Evolutionary conservation across 2,888 invertebrate genomes (phyloP).

Genomic region (Cepaea hortensis): DNA sequence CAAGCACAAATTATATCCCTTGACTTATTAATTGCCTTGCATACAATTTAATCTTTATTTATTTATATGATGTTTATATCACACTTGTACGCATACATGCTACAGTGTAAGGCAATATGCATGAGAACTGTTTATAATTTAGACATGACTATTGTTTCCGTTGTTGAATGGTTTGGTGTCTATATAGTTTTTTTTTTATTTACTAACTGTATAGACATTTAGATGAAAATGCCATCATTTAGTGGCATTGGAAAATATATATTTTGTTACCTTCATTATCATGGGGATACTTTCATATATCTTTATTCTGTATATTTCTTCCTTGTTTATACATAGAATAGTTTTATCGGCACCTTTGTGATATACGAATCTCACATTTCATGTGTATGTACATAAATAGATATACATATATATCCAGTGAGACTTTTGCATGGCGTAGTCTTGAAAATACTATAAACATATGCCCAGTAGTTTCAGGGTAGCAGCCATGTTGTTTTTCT

Average conservation of each 20-base stretch:
- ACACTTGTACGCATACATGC: neutral
- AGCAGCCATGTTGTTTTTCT: slow-evolving; percentile 8
- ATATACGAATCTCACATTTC: slow-evolving; percentile 26
- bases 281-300: slow-evolving; percentile 4
- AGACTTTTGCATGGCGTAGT: neutral
- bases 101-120: neutral
- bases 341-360: slow-evolving; percentile 17
- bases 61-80: neutral
- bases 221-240: slow-evolving; percentile 1
- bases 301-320: neutral
- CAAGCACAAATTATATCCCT: no score
- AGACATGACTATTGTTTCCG: neutral
- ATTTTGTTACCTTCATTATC: neutral
- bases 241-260: neutral
- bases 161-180: neutral
- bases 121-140: neutral
- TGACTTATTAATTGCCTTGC: no score
- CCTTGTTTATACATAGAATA: slow-evolving; percentile 8
- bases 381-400: neutral
- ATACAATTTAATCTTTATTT: no score
- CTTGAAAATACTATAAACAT: neutral
- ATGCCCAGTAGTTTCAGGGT: slow-evolving; percentile 15
- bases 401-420: no score
- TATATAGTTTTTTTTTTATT: neutral
- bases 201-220: neutral